Percentiles rank a stretch among this genome's conserved stretches.
phyloP scores from a whole-genome alignment of 2,113 vertebrate genomes.

The Cyrtonyx montezumae region DNA sequence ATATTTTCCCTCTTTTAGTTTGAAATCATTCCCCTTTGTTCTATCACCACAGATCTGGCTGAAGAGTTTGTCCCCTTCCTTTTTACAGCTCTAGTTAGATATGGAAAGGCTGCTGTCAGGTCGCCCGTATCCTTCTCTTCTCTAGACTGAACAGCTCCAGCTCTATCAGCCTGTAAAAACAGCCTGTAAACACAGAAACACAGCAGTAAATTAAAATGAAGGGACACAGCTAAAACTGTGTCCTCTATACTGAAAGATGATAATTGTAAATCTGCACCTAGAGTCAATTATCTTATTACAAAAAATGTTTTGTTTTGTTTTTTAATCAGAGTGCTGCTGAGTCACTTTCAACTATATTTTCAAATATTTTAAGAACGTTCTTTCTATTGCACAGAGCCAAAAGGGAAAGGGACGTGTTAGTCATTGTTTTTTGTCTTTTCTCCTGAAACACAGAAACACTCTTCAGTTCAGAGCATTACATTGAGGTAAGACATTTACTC shows the following conservation, averaged over 20 bases:
- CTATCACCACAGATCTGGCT: no score
- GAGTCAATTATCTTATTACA: not conserved
- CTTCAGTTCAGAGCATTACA: not conserved
- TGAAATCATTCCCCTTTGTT: no score
- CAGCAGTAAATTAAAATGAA: not conserved
- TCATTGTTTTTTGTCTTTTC: not conserved
- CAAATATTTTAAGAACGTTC: not conserved
- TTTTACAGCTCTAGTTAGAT: no score
- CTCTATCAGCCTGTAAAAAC: no score
- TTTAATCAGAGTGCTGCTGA: not conserved
- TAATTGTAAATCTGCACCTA: not conserved
- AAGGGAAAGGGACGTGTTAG: not conserved
- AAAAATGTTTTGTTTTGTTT: not conserved
- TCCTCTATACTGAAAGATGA: not conserved
- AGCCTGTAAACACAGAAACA: not conserved
- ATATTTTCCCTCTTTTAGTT: no score
- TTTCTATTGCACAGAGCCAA: not conserved
- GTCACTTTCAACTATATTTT: not conserved
- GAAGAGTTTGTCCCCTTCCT: no score
- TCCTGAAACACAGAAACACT: not conserved
- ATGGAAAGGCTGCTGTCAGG: no score
- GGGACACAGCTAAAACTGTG: not conserved
- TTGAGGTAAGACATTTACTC: not conserved
- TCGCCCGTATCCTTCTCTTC: no score
- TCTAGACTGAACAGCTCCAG: no score